phyloP scores from a whole-genome alignment of 1,140 invertebrate genomes.

The Drosophila pseudoananassae region DNA sequence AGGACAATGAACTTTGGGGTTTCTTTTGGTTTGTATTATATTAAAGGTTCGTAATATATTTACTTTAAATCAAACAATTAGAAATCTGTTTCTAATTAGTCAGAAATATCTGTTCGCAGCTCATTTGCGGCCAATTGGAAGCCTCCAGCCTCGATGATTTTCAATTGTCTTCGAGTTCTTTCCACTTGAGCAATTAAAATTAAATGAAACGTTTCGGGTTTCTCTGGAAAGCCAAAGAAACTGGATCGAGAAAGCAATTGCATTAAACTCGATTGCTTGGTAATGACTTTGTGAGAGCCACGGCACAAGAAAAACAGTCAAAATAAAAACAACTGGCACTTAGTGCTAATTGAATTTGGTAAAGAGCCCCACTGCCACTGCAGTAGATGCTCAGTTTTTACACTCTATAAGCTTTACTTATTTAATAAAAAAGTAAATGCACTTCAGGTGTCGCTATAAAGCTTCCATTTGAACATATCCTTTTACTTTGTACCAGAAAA shows the following conservation, averaged over 20 bases:
- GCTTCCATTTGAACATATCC: not conserved
- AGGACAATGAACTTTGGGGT: not conserved
- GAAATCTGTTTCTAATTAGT: slow-evolving; percentile 30
- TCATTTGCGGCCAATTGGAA: slow-evolving; percentile 37
- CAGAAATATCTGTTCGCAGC: slow-evolving; percentile 15
- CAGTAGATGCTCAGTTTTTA: not conserved
- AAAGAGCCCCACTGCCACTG: not conserved
- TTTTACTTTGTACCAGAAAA: not conserved
- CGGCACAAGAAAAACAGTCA: not conserved
- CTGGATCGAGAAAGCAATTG: slow-evolving; percentile 18
- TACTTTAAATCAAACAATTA: not conserved
- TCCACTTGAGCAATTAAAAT: slow-evolving; percentile 39
- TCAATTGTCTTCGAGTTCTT: slow-evolving; percentile 28
- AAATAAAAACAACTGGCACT: not conserved
- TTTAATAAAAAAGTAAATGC: not conserved
- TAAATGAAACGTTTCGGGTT: slow-evolving; percentile 34
- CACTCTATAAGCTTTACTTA: not conserved
- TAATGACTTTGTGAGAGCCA: slow-evolving; percentile 34
- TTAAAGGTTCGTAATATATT: too few relatives aligned
- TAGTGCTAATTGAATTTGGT: slow-evolving; percentile 14
- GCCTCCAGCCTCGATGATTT: slow-evolving; percentile 12
- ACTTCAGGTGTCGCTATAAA: not conserved
- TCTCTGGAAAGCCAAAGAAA: slow-evolving; percentile 7
- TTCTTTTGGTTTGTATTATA: not conserved
- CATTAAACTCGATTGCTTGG: slow-evolving; percentile 47